Conservation (phyloP, 2,797 vertebrate genomes). For the Sparidentex hasta region DNA sequence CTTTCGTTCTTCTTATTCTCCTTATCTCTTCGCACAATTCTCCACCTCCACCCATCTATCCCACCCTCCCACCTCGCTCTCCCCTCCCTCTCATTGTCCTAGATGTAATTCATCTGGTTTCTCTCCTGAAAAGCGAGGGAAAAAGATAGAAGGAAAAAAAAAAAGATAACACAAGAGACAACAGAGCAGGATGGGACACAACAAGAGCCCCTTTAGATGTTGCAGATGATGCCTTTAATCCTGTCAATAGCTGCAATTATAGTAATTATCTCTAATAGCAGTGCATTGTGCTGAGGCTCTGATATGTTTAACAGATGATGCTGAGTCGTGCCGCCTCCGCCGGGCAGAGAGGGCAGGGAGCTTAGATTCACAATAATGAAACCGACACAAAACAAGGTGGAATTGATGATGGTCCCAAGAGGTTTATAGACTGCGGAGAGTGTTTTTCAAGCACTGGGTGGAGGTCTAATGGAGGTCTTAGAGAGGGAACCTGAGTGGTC, state of each 20-base stretch:
- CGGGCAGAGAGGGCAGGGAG: constrained; percentile 56
- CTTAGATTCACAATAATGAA: constrained; percentile 79
- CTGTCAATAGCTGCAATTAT: constrained; percentile 89
- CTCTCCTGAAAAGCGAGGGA: constrained; percentile 62
- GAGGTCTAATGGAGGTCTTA: constrained; percentile 66
- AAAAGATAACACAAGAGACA: constrained; percentile 52
- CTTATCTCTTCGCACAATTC: constrained; percentile 48
- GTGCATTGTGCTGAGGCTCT: constrained; percentile 80
- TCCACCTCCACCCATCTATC: constrained; percentile 25
- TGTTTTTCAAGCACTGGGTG: constrained; percentile 57
- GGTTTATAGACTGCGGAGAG: constrained; percentile 25
- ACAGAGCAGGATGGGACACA: constrained; percentile 68
- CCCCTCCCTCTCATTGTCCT: constrained; percentile 54
- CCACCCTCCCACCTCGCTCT: background rate
- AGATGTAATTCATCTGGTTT: constrained; percentile 74
- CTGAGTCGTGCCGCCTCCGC: constrained; percentile 64
- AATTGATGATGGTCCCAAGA: constrained; percentile 51
- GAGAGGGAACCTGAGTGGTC: constrained; percentile 41
- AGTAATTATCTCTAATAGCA: constrained; percentile 88
- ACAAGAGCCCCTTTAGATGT: constrained; percentile 83
- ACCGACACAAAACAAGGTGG: constrained; percentile 66
- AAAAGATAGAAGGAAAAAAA: background rate
- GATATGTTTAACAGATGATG: constrained; percentile 86
- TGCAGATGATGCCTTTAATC: constrained; percentile 86
- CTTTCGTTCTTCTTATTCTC: constrained; percentile 24